These are phyloP conservation scores for Hippopotamus amphibius DNA, from an alignment of 2,113 vertebrate species.

Conservation along the genomic window DNA sequence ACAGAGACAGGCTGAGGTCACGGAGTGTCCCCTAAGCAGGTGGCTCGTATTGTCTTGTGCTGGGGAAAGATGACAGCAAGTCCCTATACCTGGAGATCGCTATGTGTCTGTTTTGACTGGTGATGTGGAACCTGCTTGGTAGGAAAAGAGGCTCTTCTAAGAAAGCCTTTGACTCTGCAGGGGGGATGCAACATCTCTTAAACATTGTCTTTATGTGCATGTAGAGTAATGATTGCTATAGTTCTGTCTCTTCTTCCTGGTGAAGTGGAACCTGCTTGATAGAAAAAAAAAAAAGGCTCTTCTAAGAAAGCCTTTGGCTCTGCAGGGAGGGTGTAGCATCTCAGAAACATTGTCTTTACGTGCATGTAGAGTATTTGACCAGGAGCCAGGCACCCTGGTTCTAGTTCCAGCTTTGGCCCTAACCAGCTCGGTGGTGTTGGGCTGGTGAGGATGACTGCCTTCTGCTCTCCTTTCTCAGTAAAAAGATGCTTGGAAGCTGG, in stretches of 20 bases:
- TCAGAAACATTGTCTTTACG: background rate
- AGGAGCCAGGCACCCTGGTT: background rate
- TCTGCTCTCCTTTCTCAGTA: background rate
- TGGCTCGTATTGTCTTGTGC: background rate
- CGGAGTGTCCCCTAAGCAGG: constrained; percentile 52
- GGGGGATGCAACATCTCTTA: background rate
- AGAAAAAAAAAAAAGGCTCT: background rate
- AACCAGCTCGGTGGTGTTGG: background rate
- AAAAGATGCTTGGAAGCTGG: background rate
- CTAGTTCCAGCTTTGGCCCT: background rate
- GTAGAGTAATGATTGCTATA: no score
- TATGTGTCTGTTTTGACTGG: constrained; percentile 40
- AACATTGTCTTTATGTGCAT: background rate
- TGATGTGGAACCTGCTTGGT: constrained; percentile 3
- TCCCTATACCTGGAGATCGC: constrained; percentile 10
- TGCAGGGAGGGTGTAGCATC: background rate
- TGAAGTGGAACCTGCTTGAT: constrained; percentile 9
- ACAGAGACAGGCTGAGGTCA: background rate
- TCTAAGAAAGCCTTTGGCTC: constrained; percentile 11
- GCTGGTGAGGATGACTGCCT: background rate
- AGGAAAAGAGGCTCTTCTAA: background rate
- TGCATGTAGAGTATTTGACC: background rate
- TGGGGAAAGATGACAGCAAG: background rate
- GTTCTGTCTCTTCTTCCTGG: constrained; percentile 4
- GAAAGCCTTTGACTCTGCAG: background rate